phyloP scores from a whole-genome alignment of 2,888 invertebrate genomes.

The Habrosyne pyritoides region DNA sequence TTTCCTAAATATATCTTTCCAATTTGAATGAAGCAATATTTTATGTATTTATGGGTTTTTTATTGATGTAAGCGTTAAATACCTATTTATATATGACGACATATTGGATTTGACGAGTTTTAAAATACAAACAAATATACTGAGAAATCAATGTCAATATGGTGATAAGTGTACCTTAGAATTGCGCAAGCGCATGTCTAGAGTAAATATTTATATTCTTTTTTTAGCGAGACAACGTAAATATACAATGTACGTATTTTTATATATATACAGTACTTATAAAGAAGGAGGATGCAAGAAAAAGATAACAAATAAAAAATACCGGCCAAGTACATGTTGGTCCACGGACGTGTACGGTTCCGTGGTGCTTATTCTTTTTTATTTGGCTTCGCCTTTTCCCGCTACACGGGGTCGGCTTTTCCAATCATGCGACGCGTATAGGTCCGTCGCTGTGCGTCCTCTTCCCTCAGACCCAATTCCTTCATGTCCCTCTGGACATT shows the following conservation, averaged over 20 bases:
- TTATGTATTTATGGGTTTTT: not conserved
- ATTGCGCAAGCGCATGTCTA: not conserved
- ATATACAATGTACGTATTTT: not conserved
- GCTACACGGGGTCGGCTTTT: too few species aligned
- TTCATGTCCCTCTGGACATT: too few species aligned
- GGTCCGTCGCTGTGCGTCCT: too few species aligned
- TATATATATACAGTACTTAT: not conserved
- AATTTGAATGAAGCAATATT: too few species aligned
- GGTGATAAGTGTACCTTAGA: not conserved
- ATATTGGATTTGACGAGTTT: not conserved
- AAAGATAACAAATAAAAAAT: not conserved
- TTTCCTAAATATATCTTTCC: not conserved
- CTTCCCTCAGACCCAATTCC: too few species aligned
- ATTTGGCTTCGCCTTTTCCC: too few species aligned
- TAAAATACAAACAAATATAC: not conserved
- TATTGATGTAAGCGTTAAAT: not conserved
- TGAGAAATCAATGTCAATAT: not conserved
- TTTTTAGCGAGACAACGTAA: not conserved
- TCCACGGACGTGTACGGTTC: too few species aligned
- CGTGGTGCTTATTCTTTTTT: too few species aligned
- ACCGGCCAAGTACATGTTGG: too few species aligned
- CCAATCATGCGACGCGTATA: too few species aligned
- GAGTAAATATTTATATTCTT: not conserved
- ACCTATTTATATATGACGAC: not conserved
- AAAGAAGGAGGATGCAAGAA: not conserved